phyloP scores from a whole-genome alignment of 2,797 vertebrate genomes.

The Graptemys geographica region DNA sequence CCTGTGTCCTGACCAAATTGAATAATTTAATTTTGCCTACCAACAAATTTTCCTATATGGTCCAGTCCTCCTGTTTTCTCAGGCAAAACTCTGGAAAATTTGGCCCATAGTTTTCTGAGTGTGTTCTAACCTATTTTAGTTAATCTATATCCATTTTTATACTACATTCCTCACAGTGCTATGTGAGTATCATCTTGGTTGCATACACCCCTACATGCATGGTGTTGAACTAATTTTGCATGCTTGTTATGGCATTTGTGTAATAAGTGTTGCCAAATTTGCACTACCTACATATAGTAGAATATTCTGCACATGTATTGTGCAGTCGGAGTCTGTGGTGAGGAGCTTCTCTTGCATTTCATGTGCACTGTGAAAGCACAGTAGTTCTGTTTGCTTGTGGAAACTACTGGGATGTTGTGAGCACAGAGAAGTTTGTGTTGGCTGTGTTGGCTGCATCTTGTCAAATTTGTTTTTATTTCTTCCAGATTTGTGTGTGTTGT shows the following conservation, averaged over 20 bases:
- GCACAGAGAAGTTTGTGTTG: slow-evolving; percentile 69
- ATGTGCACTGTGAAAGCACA: neutral
- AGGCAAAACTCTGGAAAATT: neutral
- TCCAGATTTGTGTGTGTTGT: slow-evolving; percentile 21
- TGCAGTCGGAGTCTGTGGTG: neutral
- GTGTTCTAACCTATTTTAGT: neutral
- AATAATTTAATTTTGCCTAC: rapidly evolving
- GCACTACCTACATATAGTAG: neutral
- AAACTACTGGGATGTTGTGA: slow-evolving; percentile 60
- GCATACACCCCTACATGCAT: neutral
- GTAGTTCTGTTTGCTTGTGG: neutral
- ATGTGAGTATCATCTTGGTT: neutral
- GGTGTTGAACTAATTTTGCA: neutral
- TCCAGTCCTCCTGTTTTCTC: neutral
- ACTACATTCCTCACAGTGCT: neutral
- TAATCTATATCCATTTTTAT: neutral
- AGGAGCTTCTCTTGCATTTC: neutral
- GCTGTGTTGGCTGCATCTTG: slow-evolving; percentile 58
- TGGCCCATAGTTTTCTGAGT: neutral
- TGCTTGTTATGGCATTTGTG: neutral
- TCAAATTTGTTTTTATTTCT: slow-evolving; percentile 29
- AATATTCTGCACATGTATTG: neutral
- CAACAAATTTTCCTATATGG: neutral
- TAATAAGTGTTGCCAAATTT: neutral
- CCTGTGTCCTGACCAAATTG: neutral